These are phyloP conservation scores for Saccopteryx bilineata DNA, from an alignment of 2,113 vertebrate species.

Conservation along the genomic window DNA sequence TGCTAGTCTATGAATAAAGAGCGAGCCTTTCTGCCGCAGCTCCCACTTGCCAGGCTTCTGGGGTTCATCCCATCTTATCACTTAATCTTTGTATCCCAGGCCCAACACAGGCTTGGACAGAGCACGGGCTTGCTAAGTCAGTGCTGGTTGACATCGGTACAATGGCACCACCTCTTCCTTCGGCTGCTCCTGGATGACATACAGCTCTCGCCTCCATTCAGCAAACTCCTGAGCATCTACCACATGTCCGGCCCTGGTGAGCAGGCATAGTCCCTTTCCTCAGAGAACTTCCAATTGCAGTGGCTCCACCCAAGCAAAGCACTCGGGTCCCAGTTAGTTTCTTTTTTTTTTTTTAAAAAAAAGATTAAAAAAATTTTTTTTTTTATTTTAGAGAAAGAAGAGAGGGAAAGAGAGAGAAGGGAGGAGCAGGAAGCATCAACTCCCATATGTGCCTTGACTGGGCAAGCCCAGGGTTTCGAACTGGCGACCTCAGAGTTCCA, in stretches of 20 bases:
- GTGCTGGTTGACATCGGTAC: fast-evolving
- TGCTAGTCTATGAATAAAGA: background rate
- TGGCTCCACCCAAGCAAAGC: background rate
- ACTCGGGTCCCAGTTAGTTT: background rate
- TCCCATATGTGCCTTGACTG: too few relatives aligned
- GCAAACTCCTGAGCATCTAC: background rate
- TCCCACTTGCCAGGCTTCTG: background rate
- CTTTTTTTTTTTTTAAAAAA: too few relatives aligned
- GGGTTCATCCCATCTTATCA: background rate
- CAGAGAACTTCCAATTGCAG: background rate
- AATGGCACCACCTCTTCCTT: background rate
- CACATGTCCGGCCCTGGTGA: background rate
- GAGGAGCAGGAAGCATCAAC: too few relatives aligned
- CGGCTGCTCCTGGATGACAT: background rate
- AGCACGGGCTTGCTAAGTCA: background rate
- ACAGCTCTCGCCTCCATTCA: background rate
- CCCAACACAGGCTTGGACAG: background rate
- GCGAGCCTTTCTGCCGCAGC: background rate
- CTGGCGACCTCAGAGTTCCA: too few relatives aligned
- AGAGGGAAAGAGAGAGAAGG: too few relatives aligned
- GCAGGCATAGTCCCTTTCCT: background rate
- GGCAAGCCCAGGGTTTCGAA: too few relatives aligned
- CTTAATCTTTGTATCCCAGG: background rate
- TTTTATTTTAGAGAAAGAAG: too few relatives aligned
- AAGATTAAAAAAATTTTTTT: too few relatives aligned